Conservation (phyloP, 2,113 vertebrate genomes). For the Gobius niger region DNA sequence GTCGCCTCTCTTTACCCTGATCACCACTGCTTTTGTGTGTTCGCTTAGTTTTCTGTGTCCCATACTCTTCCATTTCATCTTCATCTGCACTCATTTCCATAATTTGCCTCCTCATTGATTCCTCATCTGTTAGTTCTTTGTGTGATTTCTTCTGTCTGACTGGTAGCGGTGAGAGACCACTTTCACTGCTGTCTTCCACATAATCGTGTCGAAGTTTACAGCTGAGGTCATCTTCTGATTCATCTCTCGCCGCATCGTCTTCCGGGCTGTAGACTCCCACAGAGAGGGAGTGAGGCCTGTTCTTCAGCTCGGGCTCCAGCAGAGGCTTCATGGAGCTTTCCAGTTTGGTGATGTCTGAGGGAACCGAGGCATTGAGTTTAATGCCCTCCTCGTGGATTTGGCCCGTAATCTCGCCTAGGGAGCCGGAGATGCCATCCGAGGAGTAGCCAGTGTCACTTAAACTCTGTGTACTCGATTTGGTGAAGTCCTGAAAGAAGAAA, state of each 20-base stretch:
- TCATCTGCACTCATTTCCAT: conserved; percentile 98
- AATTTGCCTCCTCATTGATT: conserved; percentile 96
- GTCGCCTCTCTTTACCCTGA: conserved; percentile 85
- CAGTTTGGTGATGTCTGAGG: conserved; percentile 90
- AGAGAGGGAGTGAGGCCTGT: conserved; percentile 89
- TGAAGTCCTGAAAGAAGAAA: conserved; percentile 79
- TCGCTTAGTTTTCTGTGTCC: conserved; percentile 76
- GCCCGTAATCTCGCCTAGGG: conserved; percentile 92
- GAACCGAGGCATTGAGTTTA: conserved; percentile 86
- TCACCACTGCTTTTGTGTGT: conserved; percentile 82
- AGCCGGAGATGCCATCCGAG: conserved; percentile 94
- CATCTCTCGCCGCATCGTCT: conserved; percentile 84
- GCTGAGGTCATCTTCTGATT: conserved; percentile 93
- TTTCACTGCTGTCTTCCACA: conserved; percentile 95
- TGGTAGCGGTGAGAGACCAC: conserved; percentile 88
- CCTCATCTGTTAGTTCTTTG: conserved; percentile 86
- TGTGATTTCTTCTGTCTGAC: conserved; percentile 80
- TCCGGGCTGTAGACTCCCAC: conserved; percentile 89
- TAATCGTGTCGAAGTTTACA: conserved; percentile 95
- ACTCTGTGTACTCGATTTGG: conserved; percentile 92
- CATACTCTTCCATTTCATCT: conserved; percentile 86
- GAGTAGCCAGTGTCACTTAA: conserved; percentile 98
- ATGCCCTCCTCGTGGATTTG: conserved; percentile 89
- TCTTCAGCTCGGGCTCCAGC: conserved; percentile 80
- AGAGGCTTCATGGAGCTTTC: conserved; percentile 89